phyloP scores from a whole-genome alignment of 2,888 invertebrate genomes.

The Slavum lentiscoides region DNA sequence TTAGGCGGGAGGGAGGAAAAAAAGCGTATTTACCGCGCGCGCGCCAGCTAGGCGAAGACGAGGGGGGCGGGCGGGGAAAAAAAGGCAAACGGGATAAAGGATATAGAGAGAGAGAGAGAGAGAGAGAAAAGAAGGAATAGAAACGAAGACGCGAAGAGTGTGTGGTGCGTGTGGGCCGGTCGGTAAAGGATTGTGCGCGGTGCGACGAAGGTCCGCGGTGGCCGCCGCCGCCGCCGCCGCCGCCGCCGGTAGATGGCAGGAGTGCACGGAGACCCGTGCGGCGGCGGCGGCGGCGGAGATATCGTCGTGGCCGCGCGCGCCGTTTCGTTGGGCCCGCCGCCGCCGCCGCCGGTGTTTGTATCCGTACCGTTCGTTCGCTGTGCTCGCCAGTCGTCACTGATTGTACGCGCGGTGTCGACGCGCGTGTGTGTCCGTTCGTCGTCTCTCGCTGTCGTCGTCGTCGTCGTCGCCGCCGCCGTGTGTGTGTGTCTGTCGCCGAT shows the following conservation, averaged over 20 bases:
- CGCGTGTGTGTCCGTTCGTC: slow-evolving; percentile 47
- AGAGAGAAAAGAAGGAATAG: neutral
- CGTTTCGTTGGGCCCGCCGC: slow-evolving; percentile 25
- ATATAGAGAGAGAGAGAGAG: neutral
- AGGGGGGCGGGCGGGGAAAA: neutral
- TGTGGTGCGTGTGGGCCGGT: neutral
- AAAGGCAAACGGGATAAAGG: neutral
- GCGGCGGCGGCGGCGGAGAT: slow-evolving; percentile 16
- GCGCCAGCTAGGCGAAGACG: too few species aligned
- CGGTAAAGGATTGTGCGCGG: slow-evolving; percentile 47
- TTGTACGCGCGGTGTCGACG: slow-evolving; percentile 53
- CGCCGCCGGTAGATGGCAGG: slow-evolving; percentile 50
- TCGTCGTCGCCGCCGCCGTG: slow-evolving; percentile 15
- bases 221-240: neutral
- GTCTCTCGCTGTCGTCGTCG: slow-evolving; percentile 19
- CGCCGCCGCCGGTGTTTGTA: slow-evolving; percentile 8
- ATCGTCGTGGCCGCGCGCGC: slow-evolving; percentile 34
- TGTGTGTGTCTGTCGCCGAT: slow-evolving; percentile 29
- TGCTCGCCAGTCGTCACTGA: slow-evolving; percentile 51
- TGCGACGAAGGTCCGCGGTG: neutral
- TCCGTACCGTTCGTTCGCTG: slow-evolving; percentile 11
- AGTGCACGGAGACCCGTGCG: slow-evolving; percentile 41
- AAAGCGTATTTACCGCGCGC: neutral
- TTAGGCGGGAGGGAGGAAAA: neutral
- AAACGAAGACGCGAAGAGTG: too few species aligned